Base-by-base conservation (phyloP, 2,888 invertebrate genomes). In the Calameuta pallipes region DNA sequence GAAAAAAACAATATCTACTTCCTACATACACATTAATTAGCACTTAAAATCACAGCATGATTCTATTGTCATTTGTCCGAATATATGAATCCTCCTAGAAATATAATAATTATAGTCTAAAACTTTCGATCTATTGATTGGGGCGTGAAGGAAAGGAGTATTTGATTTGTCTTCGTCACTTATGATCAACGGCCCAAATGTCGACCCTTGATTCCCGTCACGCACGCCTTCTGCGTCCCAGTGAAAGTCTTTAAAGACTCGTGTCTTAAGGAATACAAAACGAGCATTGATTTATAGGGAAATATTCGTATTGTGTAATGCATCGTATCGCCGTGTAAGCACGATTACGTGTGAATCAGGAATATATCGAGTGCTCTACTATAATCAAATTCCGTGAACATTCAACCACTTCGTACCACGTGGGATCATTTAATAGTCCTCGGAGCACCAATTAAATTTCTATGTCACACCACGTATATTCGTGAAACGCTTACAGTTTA, bases 291-390 rank as follows among this genome's bases (percentile, higher is more conserved):
- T 87, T 85, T 83, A 80, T 81, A 86, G 85, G 86, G 82, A 86
- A 87, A 84, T 86, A 88, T 88, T 86, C 85, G 75, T 80, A 85
- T 90, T 90, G 89, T 88, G 89, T 86, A 90, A 90, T 81, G 73
- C 56, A 73, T 37, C 76, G 75, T 41, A 70, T 31, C 30, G 15
- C 31, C 56, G 23, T 56, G 56, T 56, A 78, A 37, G 35, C 37
- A 37, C 34, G 80, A 83, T 88, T 86, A 85, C 83, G 85, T 80
- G 79, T 80, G 78, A 84, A 81, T 82, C 81, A 81, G 56, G 73
- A 75, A 74, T 77, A 74, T 77, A 78, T 77, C 78, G 36, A 33
- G 36, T 69, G 37, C 33, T 36, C 36, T 71, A 33, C 11, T 12
- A 31, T 78, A 37, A 73, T 34, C 35, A n/a, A 68, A 35, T 23